Conservation (phyloP, 2,113 vertebrate genomes). For the Muntiacus reevesi region DNA sequence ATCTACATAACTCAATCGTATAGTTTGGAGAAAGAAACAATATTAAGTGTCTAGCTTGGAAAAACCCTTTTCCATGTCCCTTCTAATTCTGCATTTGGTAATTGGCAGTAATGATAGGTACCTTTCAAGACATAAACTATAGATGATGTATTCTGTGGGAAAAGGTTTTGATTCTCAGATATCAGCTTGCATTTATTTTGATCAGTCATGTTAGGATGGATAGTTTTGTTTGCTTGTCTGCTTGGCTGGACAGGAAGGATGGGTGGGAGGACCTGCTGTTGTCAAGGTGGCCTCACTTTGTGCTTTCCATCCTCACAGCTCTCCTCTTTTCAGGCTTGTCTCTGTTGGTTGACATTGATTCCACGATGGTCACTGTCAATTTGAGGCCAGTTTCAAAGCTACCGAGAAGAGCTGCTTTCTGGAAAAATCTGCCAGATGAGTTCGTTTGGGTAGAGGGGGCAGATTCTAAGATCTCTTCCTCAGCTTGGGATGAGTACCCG, state of each 20-base stretch:
- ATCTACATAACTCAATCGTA: conserved; percentile 70
- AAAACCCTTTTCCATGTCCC: conserved; percentile 60
- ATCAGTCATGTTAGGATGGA: not conserved
- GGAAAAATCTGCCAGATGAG: not conserved
- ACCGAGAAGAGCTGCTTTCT: not conserved
- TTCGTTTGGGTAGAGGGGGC: not conserved
- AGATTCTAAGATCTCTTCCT: not conserved
- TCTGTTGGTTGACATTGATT: not conserved
- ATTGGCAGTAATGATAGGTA: conserved; percentile 56
- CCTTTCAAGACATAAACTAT: conserved; percentile 68
- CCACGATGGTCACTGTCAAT: not conserved
- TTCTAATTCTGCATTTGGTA: conserved; percentile 73
- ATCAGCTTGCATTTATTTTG: not conserved
- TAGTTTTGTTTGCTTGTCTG: not conserved
- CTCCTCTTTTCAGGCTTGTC: not conserved
- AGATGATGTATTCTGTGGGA: conserved; percentile 63
- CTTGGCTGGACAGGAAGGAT: not conserved
- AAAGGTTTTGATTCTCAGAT: conserved; percentile 56
- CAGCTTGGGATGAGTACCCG: not conserved
- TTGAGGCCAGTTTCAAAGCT: conserved; percentile 16
- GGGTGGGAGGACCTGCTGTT: not conserved
- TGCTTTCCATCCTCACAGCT: not conserved
- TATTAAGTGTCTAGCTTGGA: conserved; percentile 70
- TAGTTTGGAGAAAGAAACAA: conserved; percentile 77
- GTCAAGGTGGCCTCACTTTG: not conserved